Percentiles rank a stretch among this genome's conserved stretches.
Conservation (phyloP, 2,888 invertebrate species). For the Gastracanthus pulcherrimus region DNA sequence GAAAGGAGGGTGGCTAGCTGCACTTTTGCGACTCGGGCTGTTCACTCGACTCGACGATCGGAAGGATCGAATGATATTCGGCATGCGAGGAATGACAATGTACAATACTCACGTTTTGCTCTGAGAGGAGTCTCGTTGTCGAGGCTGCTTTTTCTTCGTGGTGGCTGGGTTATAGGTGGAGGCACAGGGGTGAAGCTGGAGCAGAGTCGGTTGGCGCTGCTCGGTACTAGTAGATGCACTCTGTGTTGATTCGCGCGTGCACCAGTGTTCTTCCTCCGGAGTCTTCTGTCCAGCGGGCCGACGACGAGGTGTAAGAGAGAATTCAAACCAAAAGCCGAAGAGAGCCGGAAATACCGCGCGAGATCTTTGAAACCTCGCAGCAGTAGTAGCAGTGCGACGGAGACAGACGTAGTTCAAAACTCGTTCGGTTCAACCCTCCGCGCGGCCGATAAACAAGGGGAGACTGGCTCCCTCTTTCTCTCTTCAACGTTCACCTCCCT, state of each 20-base stretch:
- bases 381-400: background rate
- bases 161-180: conserved; percentile 2
- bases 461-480: conserved; percentile 15
- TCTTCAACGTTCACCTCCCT: background rate
- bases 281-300: no score
- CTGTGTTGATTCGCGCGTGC: no score
- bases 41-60: no score
- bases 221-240: no score
- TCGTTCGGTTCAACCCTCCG: background rate
- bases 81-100: background rate
- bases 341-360: background rate
- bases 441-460: conserved; percentile 5
- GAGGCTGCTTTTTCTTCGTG: conserved; percentile 26
- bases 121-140: conserved; percentile 5
- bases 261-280: no score
- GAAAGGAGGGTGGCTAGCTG: no score
- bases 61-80: no score
- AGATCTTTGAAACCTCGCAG: background rate
- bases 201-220: background rate
- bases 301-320: no score
- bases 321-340: background rate
- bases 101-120: conserved; percentile 38
- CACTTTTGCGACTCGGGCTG: no score
- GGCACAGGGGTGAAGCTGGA: no score
- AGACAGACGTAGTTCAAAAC: background rate